phyloP scores from a whole-genome alignment of 2,113 vertebrate genomes.

The Pomatostomus ruficeps region DNA sequence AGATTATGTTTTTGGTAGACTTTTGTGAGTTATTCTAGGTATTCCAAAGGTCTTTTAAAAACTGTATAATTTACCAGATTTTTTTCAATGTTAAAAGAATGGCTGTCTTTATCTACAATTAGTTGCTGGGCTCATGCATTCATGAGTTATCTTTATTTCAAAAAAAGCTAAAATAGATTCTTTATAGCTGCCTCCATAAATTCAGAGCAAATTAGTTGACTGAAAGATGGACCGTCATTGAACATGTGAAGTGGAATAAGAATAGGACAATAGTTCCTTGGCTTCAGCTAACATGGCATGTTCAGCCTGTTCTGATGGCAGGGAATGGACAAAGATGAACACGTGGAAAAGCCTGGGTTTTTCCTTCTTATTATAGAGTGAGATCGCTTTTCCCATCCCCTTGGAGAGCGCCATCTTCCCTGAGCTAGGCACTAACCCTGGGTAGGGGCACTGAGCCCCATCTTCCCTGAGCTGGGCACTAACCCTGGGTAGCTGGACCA shows the following conservation, averaged over 20 bases:
- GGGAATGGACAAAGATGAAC: background rate
- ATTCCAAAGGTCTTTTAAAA: background rate
- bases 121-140: background rate
- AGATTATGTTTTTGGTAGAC: background rate
- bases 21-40: background rate
- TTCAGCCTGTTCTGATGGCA: background rate
- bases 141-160: background rate
- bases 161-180: background rate
- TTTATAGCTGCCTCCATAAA: background rate
- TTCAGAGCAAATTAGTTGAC: background rate
- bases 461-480: background rate
- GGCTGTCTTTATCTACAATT: background rate
- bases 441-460: background rate
- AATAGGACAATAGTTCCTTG: background rate
- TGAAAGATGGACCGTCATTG: background rate
- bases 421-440: background rate
- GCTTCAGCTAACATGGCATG: background rate
- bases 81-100: background rate
- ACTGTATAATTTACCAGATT: background rate
- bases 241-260: rapidly evolving
- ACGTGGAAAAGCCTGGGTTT: background rate
- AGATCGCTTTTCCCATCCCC: background rate
- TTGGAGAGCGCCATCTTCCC: background rate
- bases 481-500: no score
- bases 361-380: background rate